Evolutionary conservation across 2,797 vertebrate genomes (phyloP).

Genomic region (Margarornis squamiger): DNA sequence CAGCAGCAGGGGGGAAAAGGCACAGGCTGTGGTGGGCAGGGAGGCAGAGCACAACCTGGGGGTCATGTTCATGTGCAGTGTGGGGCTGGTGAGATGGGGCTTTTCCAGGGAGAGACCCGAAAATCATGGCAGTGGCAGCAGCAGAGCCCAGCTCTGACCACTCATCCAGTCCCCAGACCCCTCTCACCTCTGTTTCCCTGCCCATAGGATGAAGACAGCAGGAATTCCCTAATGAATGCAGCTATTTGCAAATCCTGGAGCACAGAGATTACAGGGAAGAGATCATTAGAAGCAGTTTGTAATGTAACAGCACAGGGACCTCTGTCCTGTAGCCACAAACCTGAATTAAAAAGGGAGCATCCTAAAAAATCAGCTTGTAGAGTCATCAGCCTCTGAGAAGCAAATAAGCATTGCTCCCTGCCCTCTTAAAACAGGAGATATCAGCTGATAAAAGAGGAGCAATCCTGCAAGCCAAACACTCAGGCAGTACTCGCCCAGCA

Average conservation of each 20-base stretch:
- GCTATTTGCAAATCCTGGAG: background rate
- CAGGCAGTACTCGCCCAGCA: conserved; percentile 18
- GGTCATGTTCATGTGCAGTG: background rate
- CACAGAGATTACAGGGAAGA: background rate
- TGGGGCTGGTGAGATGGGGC: background rate
- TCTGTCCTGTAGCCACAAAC: background rate
- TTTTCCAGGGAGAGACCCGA: background rate
- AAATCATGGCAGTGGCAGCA: fast-evolving
- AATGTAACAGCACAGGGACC: background rate
- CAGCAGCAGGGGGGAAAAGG: background rate
- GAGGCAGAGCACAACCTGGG: background rate
- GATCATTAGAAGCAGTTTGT: background rate
- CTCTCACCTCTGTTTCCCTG: background rate
- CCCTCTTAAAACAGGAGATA: conserved; percentile 1
- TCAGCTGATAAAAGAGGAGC: conserved; percentile 8
- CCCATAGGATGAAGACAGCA: background rate
- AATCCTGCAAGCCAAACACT: background rate
- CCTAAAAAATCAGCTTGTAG: background rate
- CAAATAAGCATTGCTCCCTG: background rate
- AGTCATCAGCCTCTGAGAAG: background rate
- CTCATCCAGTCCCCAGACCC: background rate
- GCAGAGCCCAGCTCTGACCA: background rate
- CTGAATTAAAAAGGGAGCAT: background rate
- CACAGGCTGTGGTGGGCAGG: background rate
- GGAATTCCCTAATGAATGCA: background rate